Evolutionary conservation across 92 coral and sea anemone species (phyloP), one percentile per base, ranked within the genome.

Genomic region (Porites cylindrica): DNA sequence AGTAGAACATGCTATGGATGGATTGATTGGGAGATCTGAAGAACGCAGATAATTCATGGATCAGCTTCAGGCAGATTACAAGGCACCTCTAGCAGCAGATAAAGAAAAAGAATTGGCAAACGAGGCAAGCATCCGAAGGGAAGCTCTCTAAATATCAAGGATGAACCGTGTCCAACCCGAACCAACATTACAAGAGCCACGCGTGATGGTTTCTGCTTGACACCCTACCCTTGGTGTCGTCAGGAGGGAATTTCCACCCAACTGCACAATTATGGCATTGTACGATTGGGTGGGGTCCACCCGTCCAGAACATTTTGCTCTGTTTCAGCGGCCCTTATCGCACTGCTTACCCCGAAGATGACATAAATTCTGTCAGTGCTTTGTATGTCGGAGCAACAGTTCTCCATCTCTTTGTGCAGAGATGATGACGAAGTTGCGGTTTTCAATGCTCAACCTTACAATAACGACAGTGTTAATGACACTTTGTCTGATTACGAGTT

Each of bases 271-370:
- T 18, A 12, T 62, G 29, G 89, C 75, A 52, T 60, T 84, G 51
- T 89, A 89, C 72, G 88, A 89, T 84, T 50, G 92, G 92, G n/a
- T 84, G 63, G 92, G 92, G 12, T 89, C 91, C 32, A 14, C 88
- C 8, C 11, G n/a, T 17, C 91, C 91, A 11, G 86, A 82, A 64
- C 88, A 88, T 75, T 77, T 84, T 61, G 20, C 14, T 74, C 26
- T 66, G 52, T 52, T 52, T 59, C 19, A 62, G 61, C 61, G 4
- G 32, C 32, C 87, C 88, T 70, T 56, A 54, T 51, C 4, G 18
- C 75, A 75, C 59, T 9, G 53, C 72, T 51, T 64, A 84, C 66
- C 88, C 91, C 13, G 84, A 82, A 17, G 77, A 88, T 51, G 67
- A 75, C 69, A 59, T 59, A 7, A 29, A 20, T 19, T 58, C 51